Percentiles rank a stretch among this genome's conserved stretches.
Conservation (phyloP, 1,140 invertebrate genomes). For the Yoshiicerus persimilis region DNA sequence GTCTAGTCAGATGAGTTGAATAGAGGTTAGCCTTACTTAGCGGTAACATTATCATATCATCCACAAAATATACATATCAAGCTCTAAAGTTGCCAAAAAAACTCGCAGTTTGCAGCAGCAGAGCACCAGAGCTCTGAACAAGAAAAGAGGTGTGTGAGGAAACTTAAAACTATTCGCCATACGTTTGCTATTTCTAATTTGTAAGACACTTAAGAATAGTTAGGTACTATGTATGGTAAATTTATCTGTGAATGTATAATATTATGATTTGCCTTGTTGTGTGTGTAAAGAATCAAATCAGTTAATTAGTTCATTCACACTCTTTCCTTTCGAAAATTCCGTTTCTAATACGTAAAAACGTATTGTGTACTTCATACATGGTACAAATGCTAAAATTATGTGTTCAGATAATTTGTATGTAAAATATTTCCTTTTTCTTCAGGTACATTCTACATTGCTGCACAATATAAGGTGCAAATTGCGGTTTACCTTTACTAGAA, state of each 20-base stretch:
- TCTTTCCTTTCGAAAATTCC: neutral
- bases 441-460: too few species aligned
- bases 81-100: constrained; percentile 4
- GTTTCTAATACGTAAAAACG: neutral
- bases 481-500: too few species aligned
- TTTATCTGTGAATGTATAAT: neutral
- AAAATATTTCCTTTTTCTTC: too few species aligned
- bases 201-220: neutral
- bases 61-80: constrained; percentile 16
- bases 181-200: neutral
- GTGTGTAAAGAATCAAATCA: neutral
- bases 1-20: neutral
- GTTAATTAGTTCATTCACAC: constrained; percentile 20
- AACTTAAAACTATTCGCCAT: neutral
- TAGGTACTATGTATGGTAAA: neutral
- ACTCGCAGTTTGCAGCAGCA: neutral
- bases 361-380: neutral
- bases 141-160: neutral
- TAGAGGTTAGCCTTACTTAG: neutral
- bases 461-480: too few species aligned
- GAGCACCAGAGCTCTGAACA: neutral
- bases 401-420: neutral
- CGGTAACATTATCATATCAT: neutral
- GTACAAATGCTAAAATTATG: neutral
- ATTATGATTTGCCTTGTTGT: neutral